Evolutionary conservation across 2,113 vertebrate species (phyloP).

Genomic region (Perca fluviatilis): DNA sequence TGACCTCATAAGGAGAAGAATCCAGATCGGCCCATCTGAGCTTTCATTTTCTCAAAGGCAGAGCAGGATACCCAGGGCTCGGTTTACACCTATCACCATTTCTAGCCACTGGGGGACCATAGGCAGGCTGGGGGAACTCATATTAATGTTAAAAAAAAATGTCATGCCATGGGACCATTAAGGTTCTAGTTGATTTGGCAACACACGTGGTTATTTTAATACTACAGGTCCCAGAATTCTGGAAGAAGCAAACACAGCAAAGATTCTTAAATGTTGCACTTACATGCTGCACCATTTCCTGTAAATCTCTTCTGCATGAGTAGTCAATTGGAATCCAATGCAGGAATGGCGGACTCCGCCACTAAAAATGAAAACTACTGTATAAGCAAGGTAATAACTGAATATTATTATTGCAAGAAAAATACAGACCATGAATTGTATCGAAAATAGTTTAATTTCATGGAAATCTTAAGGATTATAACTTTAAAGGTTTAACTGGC

Average conservation of each 20-base stretch:
- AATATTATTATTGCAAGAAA: too few relatives aligned
- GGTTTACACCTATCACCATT: too few relatives aligned
- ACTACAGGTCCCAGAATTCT: background rate
- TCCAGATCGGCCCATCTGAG: too few relatives aligned
- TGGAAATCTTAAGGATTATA: background rate
- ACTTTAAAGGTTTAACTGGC: slow-evolving; percentile 14
- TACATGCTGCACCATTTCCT: background rate
- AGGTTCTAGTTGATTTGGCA: background rate
- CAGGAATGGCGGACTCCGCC: background rate
- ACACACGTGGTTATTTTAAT: background rate
- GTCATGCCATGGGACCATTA: too few relatives aligned
- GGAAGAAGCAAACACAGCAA: background rate
- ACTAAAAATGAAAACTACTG: background rate
- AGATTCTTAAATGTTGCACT: background rate
- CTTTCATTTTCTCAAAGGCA: too few relatives aligned
- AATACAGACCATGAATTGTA: background rate
- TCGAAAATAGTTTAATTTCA: background rate
- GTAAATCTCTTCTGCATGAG: background rate
- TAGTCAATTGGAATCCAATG: background rate
- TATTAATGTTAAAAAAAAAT: too few relatives aligned
- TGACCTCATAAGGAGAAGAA: too few relatives aligned
- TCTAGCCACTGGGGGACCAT: too few relatives aligned
- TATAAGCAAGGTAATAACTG: background rate
- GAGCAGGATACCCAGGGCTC: too few relatives aligned
- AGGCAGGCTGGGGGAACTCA: too few relatives aligned